Conservation (phyloP, 2,797 vertebrate genomes). For the Cephalopachus bancanus region DNA sequence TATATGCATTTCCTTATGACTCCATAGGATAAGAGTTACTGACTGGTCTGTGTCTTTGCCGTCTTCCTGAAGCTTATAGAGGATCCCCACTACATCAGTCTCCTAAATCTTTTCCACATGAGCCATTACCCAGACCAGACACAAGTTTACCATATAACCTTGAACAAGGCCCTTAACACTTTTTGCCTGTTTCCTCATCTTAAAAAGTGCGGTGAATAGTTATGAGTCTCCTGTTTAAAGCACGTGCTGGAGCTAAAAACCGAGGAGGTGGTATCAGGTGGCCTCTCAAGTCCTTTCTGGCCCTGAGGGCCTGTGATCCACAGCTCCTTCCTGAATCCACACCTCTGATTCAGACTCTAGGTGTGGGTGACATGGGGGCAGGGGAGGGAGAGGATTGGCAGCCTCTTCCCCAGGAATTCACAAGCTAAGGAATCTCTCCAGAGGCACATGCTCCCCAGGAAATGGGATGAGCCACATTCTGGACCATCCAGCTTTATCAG, state of each 20-base stretch:
- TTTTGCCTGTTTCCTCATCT: background rate
- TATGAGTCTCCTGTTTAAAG: constrained; percentile 9
- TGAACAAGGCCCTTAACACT: background rate
- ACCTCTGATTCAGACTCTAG: constrained; percentile 63
- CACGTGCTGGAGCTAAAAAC: background rate
- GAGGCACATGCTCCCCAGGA: background rate
- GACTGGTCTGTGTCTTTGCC: background rate
- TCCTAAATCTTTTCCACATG: background rate
- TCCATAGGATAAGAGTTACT: background rate
- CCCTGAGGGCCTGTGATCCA: background rate
- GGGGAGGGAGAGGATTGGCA: background rate
- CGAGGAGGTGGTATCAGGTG: background rate
- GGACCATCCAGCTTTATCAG: constrained; percentile 59
- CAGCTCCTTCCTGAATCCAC: background rate
- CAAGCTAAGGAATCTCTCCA: background rate
- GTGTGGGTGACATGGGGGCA: background rate
- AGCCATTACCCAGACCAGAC: background rate
- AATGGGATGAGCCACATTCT: background rate
- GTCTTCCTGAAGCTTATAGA: background rate
- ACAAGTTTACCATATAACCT: background rate
- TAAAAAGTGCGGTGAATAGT: background rate
- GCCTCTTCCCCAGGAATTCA: background rate
- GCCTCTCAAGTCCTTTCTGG: background rate
- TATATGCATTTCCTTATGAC: background rate
- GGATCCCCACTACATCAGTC: background rate